Evolutionary conservation across 1,140 invertebrate species (phyloP).

Genomic region (Oryctes rhinoceros): DNA sequence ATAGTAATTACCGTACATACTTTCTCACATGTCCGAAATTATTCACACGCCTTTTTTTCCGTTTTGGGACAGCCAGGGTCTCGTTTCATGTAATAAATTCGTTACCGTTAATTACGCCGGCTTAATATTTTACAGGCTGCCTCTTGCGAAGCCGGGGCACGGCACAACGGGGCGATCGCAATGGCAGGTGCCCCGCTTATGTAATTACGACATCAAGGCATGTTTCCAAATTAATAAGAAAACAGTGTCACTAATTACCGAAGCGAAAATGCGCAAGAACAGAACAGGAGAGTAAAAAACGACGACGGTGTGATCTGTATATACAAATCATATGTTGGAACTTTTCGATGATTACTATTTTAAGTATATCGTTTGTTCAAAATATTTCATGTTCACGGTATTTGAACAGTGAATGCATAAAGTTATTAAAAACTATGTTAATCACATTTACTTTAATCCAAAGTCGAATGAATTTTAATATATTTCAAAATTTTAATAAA

Average conservation of each 20-base stretch:
- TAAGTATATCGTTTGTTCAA: too few species aligned
- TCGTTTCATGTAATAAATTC: conserved; percentile 19
- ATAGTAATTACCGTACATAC: neutral
- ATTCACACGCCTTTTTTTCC: neutral
- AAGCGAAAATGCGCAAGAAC: neutral
- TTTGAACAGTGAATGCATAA: too few species aligned
- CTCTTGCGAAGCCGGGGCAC: neutral
- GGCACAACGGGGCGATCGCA: neutral
- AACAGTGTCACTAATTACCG: conserved; percentile 8
- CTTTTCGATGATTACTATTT: too few species aligned
- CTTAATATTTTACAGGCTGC: conserved; percentile 7
- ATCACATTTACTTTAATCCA: too few species aligned
- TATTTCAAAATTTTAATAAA: too few species aligned
- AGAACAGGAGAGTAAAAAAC: neutral
- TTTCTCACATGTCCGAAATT: neutral
- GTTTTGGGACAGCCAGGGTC: neutral
- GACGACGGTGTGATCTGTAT: neutral
- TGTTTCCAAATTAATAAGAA: conserved; percentile 19
- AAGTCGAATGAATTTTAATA: too few species aligned
- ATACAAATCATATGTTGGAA: too few species aligned
- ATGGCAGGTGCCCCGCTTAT: neutral
- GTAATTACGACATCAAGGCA: conserved; percentile 13
- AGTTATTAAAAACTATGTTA: too few species aligned
- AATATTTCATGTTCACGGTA: too few species aligned
- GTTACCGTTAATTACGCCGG: neutral